Base-by-base conservation (phyloP, 2,797 vertebrate species). In the Pipistrellus pipistrellus region DNA sequence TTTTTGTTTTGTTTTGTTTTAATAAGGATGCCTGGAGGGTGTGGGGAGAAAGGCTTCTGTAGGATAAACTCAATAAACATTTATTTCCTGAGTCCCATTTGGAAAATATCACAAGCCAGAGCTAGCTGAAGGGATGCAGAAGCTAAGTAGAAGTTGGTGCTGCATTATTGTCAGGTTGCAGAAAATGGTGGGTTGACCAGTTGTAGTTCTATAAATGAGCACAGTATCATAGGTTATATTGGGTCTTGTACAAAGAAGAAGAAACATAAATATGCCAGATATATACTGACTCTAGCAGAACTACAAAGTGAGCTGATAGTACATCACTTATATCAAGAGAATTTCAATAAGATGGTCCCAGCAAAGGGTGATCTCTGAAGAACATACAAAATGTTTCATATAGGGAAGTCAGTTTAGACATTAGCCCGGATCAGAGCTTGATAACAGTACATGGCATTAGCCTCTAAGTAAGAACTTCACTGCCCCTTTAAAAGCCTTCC, bases 81-180 rank as follows among this genome's bases (percentile, higher is more conserved):
- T 87, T 71, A 10, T 85, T 35, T 85, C 32, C 35, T 20, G 38
- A 83, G 46, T 89, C 41, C 46, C 7, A 27, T 51, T 75, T 55
- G 25, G 48, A 93, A 93, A 91, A 71, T 77, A 35, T 91, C 30
- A 77, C 59, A 85, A 82, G n/a, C 44, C 32, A 78, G 64, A 83
- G n/a, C 73, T 84, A 23, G 5, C 6, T 57, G 59, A 44, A 38
- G 6, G 86, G 27, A 59, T 25, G 38, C 25, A 59, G 25, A 30
- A 44, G 25, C 6, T 51, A 75, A 83, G 38, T 30, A 78, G 71
- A 78, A 83, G 25, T 59, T 55, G 2, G 32, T 71, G 2, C 17
- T 85, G 3, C 35, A 48, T n/a, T 71, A 57, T n/a, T 62, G 13
- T 44, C 30, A 75, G 71, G 10, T 76, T 71, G 12, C 44, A 27